A percentile compares a stretch with the other conserved stretches of the same genome.
These are phyloP conservation scores for Danionella cerebrum DNA, from an alignment of 2,113 vertebrate species.

Conservation along the genomic window DNA sequence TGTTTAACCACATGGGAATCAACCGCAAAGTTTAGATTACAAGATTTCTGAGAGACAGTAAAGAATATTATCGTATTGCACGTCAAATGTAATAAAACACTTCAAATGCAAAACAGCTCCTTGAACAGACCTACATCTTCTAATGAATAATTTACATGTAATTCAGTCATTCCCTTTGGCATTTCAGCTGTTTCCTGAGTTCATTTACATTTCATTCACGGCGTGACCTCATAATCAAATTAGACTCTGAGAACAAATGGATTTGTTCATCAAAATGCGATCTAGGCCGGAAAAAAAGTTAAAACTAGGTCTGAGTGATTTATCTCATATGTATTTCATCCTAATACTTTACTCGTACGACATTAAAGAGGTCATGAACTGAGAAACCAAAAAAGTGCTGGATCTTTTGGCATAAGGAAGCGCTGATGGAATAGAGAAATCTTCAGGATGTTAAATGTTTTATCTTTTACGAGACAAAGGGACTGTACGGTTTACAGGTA, in stretches of 20 bases:
- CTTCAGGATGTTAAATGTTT: too few species aligned
- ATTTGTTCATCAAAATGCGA: constrained; percentile 13
- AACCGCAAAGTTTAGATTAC: neutral
- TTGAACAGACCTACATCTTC: constrained; percentile 36
- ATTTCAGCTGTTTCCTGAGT: constrained; percentile 36
- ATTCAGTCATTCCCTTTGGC: constrained; percentile 42
- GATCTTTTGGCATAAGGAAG: too few species aligned
- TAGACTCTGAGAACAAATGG: constrained; percentile 38
- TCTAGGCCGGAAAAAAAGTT: neutral
- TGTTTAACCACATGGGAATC: neutral
- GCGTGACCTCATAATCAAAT: constrained; percentile 44
- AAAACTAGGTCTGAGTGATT: neutral
- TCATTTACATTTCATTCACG: constrained; percentile 42
- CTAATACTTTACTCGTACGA: too few species aligned
- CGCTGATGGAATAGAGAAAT: too few species aligned
- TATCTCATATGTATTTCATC: neutral
- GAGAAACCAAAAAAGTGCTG: too few species aligned
- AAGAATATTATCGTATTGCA: constrained; percentile 22
- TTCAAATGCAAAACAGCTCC: constrained; percentile 39
- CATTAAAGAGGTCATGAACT: too few species aligned
- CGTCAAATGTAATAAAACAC: constrained; percentile 34
- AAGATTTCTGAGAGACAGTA: constrained; percentile 18
- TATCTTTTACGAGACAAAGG: too few species aligned
- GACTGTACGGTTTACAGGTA: too few species aligned
- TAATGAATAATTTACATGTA: constrained; percentile 44